Conservation (phyloP, 2,888 invertebrate species). For the Leptothorax acervorum region DNA sequence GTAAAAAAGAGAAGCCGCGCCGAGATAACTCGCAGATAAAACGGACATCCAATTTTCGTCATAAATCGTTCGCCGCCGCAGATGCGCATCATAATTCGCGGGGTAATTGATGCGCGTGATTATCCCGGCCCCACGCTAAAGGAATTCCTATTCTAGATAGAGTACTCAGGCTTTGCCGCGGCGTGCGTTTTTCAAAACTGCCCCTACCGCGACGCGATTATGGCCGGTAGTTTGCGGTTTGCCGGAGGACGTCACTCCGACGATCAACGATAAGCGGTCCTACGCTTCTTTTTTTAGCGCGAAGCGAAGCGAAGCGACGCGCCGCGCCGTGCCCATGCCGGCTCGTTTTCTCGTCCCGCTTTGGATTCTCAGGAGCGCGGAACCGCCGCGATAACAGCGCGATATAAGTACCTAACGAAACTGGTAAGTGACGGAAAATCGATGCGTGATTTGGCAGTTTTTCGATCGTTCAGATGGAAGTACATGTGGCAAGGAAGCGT, state of each 20-base stretch:
- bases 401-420: not conserved
- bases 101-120: conserved; percentile 69
- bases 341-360: conserved; percentile 49
- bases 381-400: conserved; percentile 49
- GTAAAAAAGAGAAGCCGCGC: conserved; percentile 28
- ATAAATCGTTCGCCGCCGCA: conserved; percentile 54
- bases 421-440: conserved; percentile 5
- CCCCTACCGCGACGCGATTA: conserved; percentile 68
- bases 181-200: conserved; percentile 63
- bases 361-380: conserved; percentile 57
- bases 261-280: conserved; percentile 63
- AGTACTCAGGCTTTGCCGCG: conserved; percentile 47
- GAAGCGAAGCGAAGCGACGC: not conserved
- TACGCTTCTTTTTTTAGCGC: conserved; percentile 56
- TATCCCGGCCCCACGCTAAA: conserved; percentile 40
- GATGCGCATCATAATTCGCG: conserved; percentile 54
- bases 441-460: conserved; percentile 16
- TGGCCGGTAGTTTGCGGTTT: conserved; percentile 73
- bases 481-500: not conserved
- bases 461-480: not conserved
- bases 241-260: conserved; percentile 71
- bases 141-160: conserved; percentile 63
- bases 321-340: not conserved
- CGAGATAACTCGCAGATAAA: conserved; percentile 45
- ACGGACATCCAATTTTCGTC: conserved; percentile 53